These are phyloP conservation scores for Acrocyrtus sp. DNA, from an alignment of 2,888 invertebrate genomes.

Conservation along the genomic window DNA sequence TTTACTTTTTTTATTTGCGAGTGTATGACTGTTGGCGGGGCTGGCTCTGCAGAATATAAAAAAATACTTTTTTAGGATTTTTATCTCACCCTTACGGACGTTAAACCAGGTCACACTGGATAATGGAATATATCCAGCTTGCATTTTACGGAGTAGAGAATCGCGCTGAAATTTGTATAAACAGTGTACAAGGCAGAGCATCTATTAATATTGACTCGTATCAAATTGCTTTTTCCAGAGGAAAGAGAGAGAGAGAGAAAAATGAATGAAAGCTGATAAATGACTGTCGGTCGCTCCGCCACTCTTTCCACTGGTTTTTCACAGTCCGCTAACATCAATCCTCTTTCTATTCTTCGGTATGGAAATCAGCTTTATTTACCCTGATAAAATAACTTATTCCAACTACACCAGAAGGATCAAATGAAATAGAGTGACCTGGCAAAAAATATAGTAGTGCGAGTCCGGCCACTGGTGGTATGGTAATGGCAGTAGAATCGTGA, in stretches of 20 bases:
- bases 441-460: conserved; percentile 31
- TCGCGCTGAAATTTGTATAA: no score
- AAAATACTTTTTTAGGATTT: no score
- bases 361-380: conserved; percentile 48
- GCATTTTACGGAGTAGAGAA: no score
- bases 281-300: conserved; percentile 33
- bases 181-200: not conserved
- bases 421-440: conserved; percentile 51
- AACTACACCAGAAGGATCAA: conserved; percentile 30
- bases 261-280: conserved; percentile 53
- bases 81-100: no score
- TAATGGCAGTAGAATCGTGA: conserved; percentile 22
- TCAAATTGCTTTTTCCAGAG: not conserved
- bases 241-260: not conserved
- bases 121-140: no score
- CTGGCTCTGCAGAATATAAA: no score
- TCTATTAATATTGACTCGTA: not conserved
- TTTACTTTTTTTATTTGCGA: not conserved
- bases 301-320: conserved; percentile 29
- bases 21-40: not conserved
- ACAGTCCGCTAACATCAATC: conserved; percentile 12
- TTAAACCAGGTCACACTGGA: no score
- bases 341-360: conserved; percentile 16
- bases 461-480: conserved; percentile 34
- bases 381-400: conserved; percentile 51